Percentiles rank a stretch among this genome's conserved stretches.
Conservation (phyloP, 2,113 vertebrate species). For the Cygnus atratus region DNA sequence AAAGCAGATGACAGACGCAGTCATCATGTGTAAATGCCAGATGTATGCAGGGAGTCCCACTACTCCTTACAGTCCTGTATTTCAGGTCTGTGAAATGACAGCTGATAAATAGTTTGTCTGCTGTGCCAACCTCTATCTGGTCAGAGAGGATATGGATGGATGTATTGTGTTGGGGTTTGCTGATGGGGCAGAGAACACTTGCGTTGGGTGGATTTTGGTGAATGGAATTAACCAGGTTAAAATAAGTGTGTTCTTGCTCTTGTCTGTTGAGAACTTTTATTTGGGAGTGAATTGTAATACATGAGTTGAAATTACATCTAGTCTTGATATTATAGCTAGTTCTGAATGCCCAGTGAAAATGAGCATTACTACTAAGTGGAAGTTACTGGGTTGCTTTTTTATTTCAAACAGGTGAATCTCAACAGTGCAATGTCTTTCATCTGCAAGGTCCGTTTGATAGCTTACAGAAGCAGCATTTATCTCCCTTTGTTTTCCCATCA, state of each 20-base stretch:
- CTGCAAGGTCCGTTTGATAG: not conserved
- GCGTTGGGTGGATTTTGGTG: not conserved
- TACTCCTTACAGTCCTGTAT: not conserved
- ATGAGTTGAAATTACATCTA: not conserved
- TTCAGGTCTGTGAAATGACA: not conserved
- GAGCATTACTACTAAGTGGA: not conserved
- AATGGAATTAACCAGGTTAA: not conserved
- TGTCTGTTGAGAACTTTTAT: not conserved
- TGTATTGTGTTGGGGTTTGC: not conserved
- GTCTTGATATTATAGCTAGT: not conserved
- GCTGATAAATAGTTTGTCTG: not conserved
- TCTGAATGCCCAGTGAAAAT: not conserved
- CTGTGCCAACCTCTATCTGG: not conserved
- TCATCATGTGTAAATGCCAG: not conserved
- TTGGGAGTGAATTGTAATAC: not conserved
- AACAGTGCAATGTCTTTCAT: not conserved
- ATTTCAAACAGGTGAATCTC: not conserved
- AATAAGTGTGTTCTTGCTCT: not conserved
- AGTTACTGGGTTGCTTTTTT: not conserved
- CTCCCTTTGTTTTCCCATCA: not conserved
- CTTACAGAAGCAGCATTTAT: not conserved
- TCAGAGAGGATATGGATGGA: not conserved
- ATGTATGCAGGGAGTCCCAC: not conserved
- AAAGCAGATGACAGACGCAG: not conserved
- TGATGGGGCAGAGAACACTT: accelerated